A percentile compares a stretch with the other conserved stretches of the same genome.
phyloP scores from a whole-genome alignment of 2,888 invertebrate genomes.

The Drosophila robusta region DNA sequence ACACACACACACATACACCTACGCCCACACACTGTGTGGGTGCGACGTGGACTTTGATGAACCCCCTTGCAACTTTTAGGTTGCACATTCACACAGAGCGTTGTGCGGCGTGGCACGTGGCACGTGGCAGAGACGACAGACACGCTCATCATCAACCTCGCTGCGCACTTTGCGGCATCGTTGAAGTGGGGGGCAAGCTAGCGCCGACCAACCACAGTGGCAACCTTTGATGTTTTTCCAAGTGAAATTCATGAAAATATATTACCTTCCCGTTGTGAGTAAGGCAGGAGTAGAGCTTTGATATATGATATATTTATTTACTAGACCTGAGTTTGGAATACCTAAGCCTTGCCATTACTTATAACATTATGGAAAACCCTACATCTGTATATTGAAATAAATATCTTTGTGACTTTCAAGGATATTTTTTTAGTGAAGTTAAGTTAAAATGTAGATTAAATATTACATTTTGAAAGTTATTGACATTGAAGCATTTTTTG shows the following conservation, averaged over 20 bases:
- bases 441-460: too few relatives aligned
- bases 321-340: too few relatives aligned
- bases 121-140: constrained; percentile 55
- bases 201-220: constrained; percentile 14
- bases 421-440: too few relatives aligned
- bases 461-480: too few relatives aligned
- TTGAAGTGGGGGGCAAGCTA: background rate
- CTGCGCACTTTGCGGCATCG: constrained; percentile 52
- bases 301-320: too few relatives aligned
- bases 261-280: too few relatives aligned
- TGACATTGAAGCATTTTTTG: too few relatives aligned
- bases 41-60: constrained; percentile 57
- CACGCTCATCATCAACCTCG: constrained; percentile 37
- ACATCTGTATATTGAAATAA: too few relatives aligned
- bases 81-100: constrained; percentile 52
- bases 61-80: constrained; percentile 63
- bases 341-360: background rate
- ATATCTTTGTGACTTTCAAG: too few relatives aligned
- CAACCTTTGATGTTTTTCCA: constrained; percentile 3
- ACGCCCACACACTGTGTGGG: background rate
- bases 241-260: constrained; percentile 3
- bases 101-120: constrained; percentile 47
- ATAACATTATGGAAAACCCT: too few relatives aligned
- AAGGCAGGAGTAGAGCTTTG: too few relatives aligned
- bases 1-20: background rate